Evolutionary conservation across 1,140 invertebrate genomes (phyloP).

Genomic region (Sesamia nonagrioides): DNA sequence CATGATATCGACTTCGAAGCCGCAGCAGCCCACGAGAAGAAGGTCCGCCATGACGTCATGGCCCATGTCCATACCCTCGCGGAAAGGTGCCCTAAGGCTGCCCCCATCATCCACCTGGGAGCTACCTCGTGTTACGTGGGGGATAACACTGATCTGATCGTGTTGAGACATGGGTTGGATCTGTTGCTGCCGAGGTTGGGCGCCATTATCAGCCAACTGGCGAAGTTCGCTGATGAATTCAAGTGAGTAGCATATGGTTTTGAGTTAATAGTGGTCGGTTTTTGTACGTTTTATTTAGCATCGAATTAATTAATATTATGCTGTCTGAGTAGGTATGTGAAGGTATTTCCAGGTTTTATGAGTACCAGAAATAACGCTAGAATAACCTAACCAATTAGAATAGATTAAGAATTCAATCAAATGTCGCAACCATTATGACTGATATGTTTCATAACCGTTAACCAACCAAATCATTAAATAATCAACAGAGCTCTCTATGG

Average conservation of each 20-base stretch:
- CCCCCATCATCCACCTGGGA: slow-evolving; percentile 98
- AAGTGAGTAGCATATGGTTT: slow-evolving; percentile 83
- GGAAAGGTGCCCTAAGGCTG: slow-evolving; percentile 95
- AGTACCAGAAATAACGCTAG: no score
- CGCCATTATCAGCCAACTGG: slow-evolving; percentile 92
- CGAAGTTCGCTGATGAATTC: slow-evolving; percentile 94
- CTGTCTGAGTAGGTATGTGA: no score
- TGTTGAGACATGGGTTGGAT: slow-evolving; percentile 95
- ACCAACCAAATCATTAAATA: no score
- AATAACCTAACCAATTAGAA: no score
- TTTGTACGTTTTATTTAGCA: no score
- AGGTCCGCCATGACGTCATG: slow-evolving; percentile 99
- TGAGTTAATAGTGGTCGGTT: no score
- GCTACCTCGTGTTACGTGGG: slow-evolving; percentile 99
- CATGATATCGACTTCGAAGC: slow-evolving; percentile 95
- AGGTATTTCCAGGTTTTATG: no score
- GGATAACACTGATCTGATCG: slow-evolving; percentile 98
- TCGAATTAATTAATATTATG: no score
- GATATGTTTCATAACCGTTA: no score
- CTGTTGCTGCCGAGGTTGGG: slow-evolving; percentile 96
- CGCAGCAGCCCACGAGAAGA: slow-evolving; percentile 95
- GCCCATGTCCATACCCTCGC: slow-evolving; percentile 98
- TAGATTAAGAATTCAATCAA: no score
- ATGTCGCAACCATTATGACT: no score
- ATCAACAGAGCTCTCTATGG: no score